phyloP scores from a whole-genome alignment of 2,113 vertebrate species.

The Erythrocercus mccallii region DNA sequence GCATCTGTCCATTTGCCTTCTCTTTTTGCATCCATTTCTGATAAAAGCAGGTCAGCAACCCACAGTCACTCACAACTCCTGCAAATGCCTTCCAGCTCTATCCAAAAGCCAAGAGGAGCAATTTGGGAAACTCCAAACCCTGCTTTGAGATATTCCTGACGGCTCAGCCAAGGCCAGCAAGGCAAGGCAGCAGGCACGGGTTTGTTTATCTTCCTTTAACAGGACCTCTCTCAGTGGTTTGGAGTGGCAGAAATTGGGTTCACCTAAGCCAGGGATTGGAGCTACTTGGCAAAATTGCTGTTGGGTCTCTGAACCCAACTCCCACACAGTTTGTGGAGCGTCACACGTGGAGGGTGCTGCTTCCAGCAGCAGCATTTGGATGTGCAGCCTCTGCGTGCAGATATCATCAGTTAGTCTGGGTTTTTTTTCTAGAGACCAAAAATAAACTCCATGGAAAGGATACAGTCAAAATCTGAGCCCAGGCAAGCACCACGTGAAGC shows the following conservation, averaged over 20 bases:
- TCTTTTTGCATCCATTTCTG: not conserved
- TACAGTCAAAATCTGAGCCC: not conserved
- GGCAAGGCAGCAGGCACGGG: not conserved
- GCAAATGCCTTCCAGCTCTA: not conserved
- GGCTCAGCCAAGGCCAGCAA: not conserved
- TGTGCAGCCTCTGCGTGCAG: accelerated
- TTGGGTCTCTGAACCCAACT: accelerated
- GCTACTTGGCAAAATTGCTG: not conserved
- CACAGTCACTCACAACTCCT: not conserved
- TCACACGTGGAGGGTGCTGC: accelerated
- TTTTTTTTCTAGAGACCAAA: not conserved
- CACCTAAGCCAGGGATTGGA: not conserved
- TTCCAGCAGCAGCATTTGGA: not conserved
- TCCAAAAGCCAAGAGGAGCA: not conserved
- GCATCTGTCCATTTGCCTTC: not conserved
- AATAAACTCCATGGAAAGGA: not conserved
- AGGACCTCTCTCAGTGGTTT: not conserved
- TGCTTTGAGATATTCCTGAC: accelerated
- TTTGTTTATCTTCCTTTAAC: not conserved
- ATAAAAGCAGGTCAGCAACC: not conserved
- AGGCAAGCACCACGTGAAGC: accelerated
- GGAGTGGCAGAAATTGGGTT: not conserved
- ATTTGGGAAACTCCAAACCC: not conserved
- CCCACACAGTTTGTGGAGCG: accelerated
- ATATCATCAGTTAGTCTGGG: not conserved